Percentiles rank a stretch among this genome's conserved stretches.
phyloP scores from a whole-genome alignment of 2,797 vertebrate species.

The Psittacula derbiana region DNA sequence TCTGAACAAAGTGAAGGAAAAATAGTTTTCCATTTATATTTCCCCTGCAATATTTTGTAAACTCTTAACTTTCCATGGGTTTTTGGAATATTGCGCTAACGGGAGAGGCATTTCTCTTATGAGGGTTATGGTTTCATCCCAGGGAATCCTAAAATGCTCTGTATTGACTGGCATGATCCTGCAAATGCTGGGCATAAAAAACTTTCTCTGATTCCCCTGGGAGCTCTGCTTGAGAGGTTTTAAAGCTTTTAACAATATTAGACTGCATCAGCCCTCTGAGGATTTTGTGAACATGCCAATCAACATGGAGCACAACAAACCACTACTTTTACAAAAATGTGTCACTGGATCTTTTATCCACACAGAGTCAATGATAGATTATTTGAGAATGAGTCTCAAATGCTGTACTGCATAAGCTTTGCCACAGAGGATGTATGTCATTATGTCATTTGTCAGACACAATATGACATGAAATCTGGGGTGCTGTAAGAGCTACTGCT shows the following conservation, averaged over 20 bases:
- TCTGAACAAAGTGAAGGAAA: neutral
- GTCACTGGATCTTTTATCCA: neutral
- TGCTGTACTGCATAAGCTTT: rapidly evolving
- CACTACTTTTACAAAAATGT: neutral
- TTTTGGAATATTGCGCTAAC: neutral
- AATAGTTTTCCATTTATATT: neutral
- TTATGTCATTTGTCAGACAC: neutral
- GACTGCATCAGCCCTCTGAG: neutral
- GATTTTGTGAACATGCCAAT: neutral
- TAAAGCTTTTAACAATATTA: slow-evolving; percentile 6
- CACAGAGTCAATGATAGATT: neutral
- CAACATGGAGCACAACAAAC: neutral
- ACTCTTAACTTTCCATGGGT: neutral
- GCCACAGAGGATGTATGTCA: neutral
- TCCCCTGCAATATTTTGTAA: neutral
- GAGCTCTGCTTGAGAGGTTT: neutral
- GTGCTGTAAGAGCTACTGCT: neutral
- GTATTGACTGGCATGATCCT: neutral
- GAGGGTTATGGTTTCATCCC: neutral
- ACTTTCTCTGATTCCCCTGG: neutral
- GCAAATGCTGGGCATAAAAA: neutral
- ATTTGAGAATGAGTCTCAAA: neutral
- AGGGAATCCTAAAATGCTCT: neutral
- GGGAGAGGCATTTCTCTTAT: neutral
- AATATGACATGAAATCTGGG: neutral